These are phyloP conservation scores for Phalera bucephala DNA, from an alignment of 2,888 invertebrate species.

Conservation along the genomic window DNA sequence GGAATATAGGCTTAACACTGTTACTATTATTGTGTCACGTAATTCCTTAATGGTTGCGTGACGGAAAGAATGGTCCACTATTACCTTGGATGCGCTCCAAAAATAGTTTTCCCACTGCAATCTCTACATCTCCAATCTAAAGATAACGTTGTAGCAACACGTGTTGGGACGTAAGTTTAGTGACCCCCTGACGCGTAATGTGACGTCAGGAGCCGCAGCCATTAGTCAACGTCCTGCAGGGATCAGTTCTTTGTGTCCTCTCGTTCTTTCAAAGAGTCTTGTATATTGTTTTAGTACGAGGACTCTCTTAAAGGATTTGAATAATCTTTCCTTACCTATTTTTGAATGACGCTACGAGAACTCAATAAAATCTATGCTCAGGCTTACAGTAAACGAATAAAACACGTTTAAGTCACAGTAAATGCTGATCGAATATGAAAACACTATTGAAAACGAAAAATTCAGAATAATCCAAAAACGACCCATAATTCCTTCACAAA, in stretches of 20 bases:
- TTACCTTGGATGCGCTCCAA: constrained; percentile 34
- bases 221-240: constrained; percentile 61
- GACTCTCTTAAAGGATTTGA: constrained; percentile 18
- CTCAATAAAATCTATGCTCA: too few relatives aligned
- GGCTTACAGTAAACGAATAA: too few relatives aligned
- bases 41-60: constrained; percentile 35
- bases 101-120: constrained; percentile 44
- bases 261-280: constrained; percentile 38
- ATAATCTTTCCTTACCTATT: too few relatives aligned
- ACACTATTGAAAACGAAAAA: background rate
- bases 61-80: constrained; percentile 22
- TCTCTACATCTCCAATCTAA: constrained; percentile 41
- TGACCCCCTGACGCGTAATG: constrained; percentile 44
- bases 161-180: constrained; percentile 51
- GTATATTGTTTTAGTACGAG: constrained; percentile 48
- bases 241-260: constrained; percentile 42
- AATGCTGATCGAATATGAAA: background rate
- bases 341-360: too few relatives aligned
- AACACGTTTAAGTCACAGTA: too few relatives aligned
- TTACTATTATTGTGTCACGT: constrained; percentile 43
- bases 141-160: constrained; percentile 46
- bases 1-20: too few relatives aligned
- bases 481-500: too few relatives aligned
- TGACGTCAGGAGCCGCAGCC: constrained; percentile 47
- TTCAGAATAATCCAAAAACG: too few relatives aligned